Conservation (phyloP, 1,140 invertebrate genomes). For the Cyphomyrmex costatus region DNA sequence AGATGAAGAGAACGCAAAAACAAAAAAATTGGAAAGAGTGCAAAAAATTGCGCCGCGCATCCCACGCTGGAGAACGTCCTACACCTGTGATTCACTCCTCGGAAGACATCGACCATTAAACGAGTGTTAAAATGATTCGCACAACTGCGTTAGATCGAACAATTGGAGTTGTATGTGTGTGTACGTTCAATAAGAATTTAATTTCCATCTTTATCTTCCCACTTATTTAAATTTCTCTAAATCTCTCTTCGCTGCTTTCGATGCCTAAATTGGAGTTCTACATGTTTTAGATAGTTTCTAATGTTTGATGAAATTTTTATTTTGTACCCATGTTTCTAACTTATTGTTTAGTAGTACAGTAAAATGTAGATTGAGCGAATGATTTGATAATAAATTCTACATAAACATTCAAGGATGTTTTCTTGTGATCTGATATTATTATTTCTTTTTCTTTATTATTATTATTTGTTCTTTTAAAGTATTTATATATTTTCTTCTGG, state of each 20-base stretch:
- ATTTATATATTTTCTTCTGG: background rate
- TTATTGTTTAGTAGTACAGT: background rate
- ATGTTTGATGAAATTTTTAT: background rate
- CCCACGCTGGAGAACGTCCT: conserved; percentile 16
- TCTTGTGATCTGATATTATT: background rate
- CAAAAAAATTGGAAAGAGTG: background rate
- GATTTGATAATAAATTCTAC: background rate
- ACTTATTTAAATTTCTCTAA: background rate
- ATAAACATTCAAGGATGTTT: background rate
- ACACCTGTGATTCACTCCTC: conserved; percentile 51
- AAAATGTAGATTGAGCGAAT: background rate
- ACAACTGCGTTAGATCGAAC: background rate
- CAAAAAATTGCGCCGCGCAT: conserved; percentile 3
- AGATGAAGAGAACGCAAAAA: background rate
- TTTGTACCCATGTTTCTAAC: background rate
- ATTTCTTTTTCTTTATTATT: background rate
- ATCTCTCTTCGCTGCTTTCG: background rate
- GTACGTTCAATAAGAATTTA: background rate
- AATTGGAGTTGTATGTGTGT: background rate
- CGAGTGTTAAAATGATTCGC: conserved; percentile 2
- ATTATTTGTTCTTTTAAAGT: background rate
- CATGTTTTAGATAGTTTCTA: background rate
- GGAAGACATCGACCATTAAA: conserved; percentile 55
- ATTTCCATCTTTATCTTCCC: background rate
- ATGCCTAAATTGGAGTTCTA: background rate